Evolutionary conservation across 2,797 vertebrate genomes (phyloP), one percentile per base, ranked within the genome.

Genomic region (Crocodylus rhombifer): DNA sequence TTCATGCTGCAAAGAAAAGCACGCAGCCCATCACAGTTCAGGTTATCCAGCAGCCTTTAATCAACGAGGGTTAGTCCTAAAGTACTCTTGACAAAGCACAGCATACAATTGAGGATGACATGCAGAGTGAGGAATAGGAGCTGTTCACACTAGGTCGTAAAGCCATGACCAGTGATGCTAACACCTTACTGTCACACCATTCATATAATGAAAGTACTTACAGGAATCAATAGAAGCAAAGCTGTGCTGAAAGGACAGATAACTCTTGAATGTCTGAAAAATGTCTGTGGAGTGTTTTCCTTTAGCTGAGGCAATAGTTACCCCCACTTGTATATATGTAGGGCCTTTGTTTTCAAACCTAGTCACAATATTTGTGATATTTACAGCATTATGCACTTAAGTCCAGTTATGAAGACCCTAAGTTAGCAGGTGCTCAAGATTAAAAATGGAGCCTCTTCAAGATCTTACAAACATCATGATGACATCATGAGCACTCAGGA

Each of bases 1-100:
- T 60, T 84, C 75, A 64, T 42, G 82, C 69, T 69, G 64, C n/a
- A 60, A 84, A 93, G 77, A 84, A 91, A 60, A 16, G 57, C 20
- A 30, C 55, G 14, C 33, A 42, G 18, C 64, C 56, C 69, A 74
- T 88, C n/a, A 74, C 33, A 73, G 58, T 18, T 23, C 36, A 77
- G 69, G 56, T 28, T 90, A 20, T 55, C 82, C 56, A 85, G 33
- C 56, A 60, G 42, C 20, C 30, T 63, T 61, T 84, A 55, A 57
- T 36, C 60, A 69, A 23, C 25, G 4, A 14, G 28, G 2, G 58
- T 91, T 90, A 80, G 36, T 77, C 12, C 73, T 89, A 67, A 76
- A 80, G 57, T 60, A 51, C 42, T 51, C 42, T 51, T 51, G 42
- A 51, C 42, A 51, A 51, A 51, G 42, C 42, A 7, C 42, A 51